phyloP scores from a whole-genome alignment of 2,797 vertebrate genomes.

The Microctenopoma steveboyesi region DNA sequence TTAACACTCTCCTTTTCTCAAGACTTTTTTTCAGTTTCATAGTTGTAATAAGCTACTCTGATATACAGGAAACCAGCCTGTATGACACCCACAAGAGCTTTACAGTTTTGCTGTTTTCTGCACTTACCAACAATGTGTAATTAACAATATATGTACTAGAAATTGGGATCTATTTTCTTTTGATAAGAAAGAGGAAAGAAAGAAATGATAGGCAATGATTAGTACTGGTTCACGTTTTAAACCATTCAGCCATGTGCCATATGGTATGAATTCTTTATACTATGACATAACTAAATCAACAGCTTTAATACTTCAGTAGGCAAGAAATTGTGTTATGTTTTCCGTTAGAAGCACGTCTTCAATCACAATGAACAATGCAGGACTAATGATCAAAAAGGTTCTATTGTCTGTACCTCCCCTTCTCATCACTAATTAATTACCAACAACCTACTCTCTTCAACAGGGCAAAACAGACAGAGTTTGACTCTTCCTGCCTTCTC shows the following conservation, averaged over 20 bases:
- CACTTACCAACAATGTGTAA: background rate
- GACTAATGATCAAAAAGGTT: background rate
- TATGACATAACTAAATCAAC: too few species aligned
- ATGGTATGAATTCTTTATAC: too few species aligned
- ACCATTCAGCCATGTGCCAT: too few species aligned
- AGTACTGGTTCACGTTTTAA: background rate
- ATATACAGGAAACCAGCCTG: background rate
- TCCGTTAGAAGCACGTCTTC: too few species aligned
- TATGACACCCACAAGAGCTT: background rate
- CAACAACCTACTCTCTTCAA: too few species aligned
- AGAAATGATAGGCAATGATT: too few species aligned
- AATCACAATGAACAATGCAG: too few species aligned
- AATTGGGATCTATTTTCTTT: background rate
- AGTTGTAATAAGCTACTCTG: background rate
- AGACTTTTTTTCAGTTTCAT: constrained; percentile 6
- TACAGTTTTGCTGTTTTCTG: background rate
- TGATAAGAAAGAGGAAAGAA: background rate
- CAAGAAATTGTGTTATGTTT: too few species aligned
- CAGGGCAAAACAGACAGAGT: too few species aligned
- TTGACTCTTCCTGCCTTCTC: background rate
- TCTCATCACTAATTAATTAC: too few species aligned
- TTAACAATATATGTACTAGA: background rate
- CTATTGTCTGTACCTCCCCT: too few species aligned
- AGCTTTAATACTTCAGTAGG: too few species aligned
- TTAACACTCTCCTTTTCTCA: constrained; percentile 14